A percentile compares a stretch with the other conserved stretches of the same genome.
phyloP scores from a whole-genome alignment of 2,888 invertebrate genomes.

The Andrena dorsata region DNA sequence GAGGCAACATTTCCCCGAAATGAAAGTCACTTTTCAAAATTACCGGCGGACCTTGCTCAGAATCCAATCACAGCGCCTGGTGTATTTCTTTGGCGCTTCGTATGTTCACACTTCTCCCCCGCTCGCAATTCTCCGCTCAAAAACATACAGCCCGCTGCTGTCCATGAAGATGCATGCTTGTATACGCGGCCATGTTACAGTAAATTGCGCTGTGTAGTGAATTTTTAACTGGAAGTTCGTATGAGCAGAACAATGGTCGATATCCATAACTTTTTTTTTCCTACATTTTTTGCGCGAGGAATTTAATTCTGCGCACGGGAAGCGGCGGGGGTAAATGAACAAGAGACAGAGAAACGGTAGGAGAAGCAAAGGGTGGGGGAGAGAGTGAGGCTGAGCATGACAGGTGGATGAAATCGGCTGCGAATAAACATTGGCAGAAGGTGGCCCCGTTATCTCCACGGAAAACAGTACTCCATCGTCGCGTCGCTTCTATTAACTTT shows the following conservation, averaged over 20 bases:
- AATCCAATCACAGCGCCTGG: conserved; percentile 24
- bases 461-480: background rate
- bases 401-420: conserved; percentile 20
- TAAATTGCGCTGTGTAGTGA: conserved; percentile 2
- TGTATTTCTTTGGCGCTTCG: conserved; percentile 21
- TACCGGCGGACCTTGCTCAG: conserved; percentile 2
- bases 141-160: background rate
- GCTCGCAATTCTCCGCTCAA: conserved; percentile 4
- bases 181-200: background rate
- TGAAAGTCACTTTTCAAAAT: conserved; percentile 35
- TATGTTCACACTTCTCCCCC: conserved; percentile 6
- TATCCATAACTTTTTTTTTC: conserved; percentile 4
- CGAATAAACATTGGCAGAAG: conserved; percentile 23
- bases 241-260: background rate
- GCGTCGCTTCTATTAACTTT: conserved; percentile 10
- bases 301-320: conserved; percentile 3
- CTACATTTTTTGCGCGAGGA: background rate
- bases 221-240: conserved; percentile 21
- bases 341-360: background rate
- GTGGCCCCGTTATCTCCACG: conserved; percentile 4
- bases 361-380: background rate
- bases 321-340: background rate
- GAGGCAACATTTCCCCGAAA: background rate
- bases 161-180: conserved; percentile 7
- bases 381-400: background rate